phyloP scores from a whole-genome alignment of 2,113 vertebrate species.

The Neodon shergylaensis region DNA sequence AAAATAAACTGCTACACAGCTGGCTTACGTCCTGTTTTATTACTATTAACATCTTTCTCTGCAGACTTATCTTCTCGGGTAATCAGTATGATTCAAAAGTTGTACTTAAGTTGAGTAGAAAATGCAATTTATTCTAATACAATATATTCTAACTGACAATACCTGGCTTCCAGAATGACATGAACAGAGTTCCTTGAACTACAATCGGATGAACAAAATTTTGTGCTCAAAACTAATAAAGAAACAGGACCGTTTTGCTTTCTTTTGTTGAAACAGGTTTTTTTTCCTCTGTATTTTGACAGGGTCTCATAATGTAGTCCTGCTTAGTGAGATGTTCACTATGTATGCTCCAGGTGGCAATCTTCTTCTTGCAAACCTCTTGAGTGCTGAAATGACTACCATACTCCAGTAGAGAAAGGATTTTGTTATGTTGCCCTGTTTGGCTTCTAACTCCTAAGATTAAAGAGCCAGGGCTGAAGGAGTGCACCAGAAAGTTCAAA shows the following conservation, averaged over 20 bases:
- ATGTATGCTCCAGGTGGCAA: neutral
- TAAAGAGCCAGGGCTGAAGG: neutral
- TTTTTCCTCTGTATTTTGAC: neutral
- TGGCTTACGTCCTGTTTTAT: too few species aligned
- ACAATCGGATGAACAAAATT: neutral
- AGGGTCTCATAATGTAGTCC: neutral
- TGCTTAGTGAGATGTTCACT: neutral
- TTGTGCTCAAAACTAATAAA: conserved; percentile 34
- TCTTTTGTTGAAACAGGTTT: neutral
- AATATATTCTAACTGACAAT: neutral
- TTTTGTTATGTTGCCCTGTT: neutral
- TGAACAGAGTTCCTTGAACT: conserved; percentile 1
- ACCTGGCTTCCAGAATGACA: neutral
- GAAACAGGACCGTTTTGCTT: neutral
- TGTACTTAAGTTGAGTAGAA: conserved; percentile 2
- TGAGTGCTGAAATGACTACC: neutral
- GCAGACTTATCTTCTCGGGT: neutral
- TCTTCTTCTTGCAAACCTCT: neutral
- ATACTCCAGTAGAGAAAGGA: neutral
- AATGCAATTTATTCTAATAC: conserved; percentile 8
- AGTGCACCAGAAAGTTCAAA: neutral
- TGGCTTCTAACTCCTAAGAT: neutral
- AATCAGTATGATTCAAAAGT: neutral
- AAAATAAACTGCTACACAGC: too few species aligned
- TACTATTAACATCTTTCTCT: neutral